Evolutionary conservation across 1,140 invertebrate species (phyloP).

Genomic region (Penaeus vannamei): DNA sequence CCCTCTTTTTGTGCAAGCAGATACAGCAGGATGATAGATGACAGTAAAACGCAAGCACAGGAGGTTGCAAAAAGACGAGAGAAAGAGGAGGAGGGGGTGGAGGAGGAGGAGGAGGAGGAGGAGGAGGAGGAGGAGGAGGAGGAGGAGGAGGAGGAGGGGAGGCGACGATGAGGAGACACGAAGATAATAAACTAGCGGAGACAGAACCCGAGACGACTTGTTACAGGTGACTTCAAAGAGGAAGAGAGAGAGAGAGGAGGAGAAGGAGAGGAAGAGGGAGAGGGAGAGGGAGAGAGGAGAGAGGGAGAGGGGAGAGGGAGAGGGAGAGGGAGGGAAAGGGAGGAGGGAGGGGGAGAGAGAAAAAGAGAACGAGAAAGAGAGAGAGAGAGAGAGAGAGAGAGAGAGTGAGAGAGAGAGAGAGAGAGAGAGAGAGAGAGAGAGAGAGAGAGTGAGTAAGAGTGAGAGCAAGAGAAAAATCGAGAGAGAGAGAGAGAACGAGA

Average conservation of each 20-base stretch:
- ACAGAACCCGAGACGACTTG: too few relatives aligned
- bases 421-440: not conserved
- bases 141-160: too few relatives aligned
- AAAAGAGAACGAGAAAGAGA: not conserved
- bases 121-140: too few relatives aligned
- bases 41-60: too few relatives aligned
- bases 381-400: not conserved
- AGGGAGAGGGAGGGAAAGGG: not conserved
- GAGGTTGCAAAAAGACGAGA: too few relatives aligned
- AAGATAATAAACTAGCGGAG: too few relatives aligned
- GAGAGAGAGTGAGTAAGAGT: not conserved
- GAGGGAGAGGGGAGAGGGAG: not conserved
- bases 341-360: not conserved
- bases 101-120: too few relatives aligned
- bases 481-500: not conserved
- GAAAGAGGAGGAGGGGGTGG: too few relatives aligned
- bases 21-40: too few relatives aligned
- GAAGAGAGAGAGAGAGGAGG: not conserved
- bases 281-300: not conserved
- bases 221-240: not conserved
- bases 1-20: too few relatives aligned
- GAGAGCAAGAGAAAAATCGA: not conserved
- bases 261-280: not conserved
- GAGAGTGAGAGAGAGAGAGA: not conserved
- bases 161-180: too few relatives aligned